Evolutionary conservation across 1,140 invertebrate species (phyloP), one percentile per base, ranked within the genome.

Genomic region (Lethrus apterus): DNA sequence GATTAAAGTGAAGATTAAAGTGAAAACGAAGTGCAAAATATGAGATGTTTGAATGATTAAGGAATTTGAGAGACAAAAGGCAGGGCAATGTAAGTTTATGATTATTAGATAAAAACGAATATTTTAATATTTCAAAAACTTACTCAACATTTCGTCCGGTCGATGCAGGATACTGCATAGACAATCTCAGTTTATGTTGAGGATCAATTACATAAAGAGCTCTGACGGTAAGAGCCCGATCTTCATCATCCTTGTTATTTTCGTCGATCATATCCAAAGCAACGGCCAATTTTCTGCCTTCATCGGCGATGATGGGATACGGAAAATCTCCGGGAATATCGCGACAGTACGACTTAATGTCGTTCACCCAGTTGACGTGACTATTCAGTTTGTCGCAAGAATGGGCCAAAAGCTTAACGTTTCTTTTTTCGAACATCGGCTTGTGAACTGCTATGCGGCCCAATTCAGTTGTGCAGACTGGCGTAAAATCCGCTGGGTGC

Each of bases 381-480:
- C 78, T 78, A 52, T 86, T 71, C 3, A 88, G 68, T 40, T 77
- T 72, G 65, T 95, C 89, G 57, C 89, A 89, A 2, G 90, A 94
- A 49, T 91, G 75, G n/a, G 88, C 89, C 51, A 93, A 72, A 7
- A 93, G 62, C 70, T 94, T 93, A 0, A 86, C 82, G 54, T 82
- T 81, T 18, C 90, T 69, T 57, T 84, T 86, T 18, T 75, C 63
- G 60, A 95, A 94, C 59, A 90, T 77, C 0, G 78, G 75, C 8
- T 74, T 63, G 50, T 92, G 73, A 24, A 87, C 77, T 2, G 86
- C 84, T 35, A 89, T 79, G 29, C 80, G 68, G 4, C 84, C 89
- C 46, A 96, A 66, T 68, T 96, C 92, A 0, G 93, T 96, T 7
- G 92, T 95, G 63, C 93, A 94, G 0, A 96, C 92, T 10, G 92